phyloP scores from a whole-genome alignment of 2,888 invertebrate genomes.

The Julus scanicus region DNA sequence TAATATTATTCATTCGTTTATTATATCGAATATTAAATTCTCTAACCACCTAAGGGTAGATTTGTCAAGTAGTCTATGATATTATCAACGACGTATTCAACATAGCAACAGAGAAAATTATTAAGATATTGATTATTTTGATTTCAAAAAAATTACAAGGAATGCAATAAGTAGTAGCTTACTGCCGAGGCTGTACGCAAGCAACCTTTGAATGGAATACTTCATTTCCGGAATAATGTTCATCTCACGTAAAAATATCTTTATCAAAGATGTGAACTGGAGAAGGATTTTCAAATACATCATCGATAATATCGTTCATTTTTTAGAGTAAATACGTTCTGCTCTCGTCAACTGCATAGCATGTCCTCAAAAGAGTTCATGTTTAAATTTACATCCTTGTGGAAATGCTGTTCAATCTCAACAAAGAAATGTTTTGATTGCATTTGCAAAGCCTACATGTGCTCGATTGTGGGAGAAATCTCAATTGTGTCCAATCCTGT shows the following conservation, averaged over 20 bases:
- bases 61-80: not conserved
- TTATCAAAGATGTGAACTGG: not conserved
- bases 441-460: conserved; percentile 27
- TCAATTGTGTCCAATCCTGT: conserved; percentile 11
- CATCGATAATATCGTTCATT: conserved; percentile 18
- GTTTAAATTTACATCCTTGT: conserved; percentile 5
- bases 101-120: not conserved
- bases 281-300: not conserved
- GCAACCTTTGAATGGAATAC: not conserved
- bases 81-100: not conserved
- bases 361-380: conserved; percentile 12
- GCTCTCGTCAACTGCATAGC: not conserved
- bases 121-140: not conserved
- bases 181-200: too few relatives aligned
- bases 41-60: not conserved
- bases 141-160: not conserved
- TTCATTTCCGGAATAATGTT: not conserved
- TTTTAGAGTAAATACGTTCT: not conserved
- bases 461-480: not conserved
- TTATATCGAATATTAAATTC: not conserved
- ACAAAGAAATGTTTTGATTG: conserved; percentile 28
- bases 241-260: not conserved
- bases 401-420: conserved; percentile 24
- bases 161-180: not conserved
- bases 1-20: not conserved